These are phyloP conservation scores for Tragelaphus buxtoni DNA, from an alignment of 2,113 vertebrate genomes.

Conservation along the genomic window DNA sequence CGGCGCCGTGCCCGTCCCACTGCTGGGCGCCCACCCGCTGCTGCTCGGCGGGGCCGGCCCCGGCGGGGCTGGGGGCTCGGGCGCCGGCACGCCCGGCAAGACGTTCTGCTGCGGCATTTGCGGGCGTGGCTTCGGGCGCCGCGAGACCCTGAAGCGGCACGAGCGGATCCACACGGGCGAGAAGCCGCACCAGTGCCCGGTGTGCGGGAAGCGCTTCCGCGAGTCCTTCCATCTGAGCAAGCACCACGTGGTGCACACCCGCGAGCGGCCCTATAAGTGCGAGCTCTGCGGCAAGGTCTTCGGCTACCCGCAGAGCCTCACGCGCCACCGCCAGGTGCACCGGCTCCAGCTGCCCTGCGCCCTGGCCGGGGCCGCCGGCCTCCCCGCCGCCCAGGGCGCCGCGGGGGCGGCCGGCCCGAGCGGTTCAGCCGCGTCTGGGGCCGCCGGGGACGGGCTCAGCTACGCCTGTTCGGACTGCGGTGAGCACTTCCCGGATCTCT, in stretches of 20 bases:
- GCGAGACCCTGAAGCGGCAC: slow-evolving; percentile 91
- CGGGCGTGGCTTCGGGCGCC: slow-evolving; percentile 87
- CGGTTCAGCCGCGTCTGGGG: slow-evolving; percentile 54
- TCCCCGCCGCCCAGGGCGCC: slow-evolving; percentile 76
- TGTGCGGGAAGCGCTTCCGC: slow-evolving; percentile 92
- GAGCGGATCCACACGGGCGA: slow-evolving; percentile 90
- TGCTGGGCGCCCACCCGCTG: slow-evolving; percentile 60
- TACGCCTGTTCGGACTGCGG: slow-evolving; percentile 80
- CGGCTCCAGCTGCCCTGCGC: slow-evolving; percentile 85
- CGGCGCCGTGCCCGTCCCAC: slow-evolving; percentile 48
- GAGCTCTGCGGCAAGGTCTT: slow-evolving; percentile 94
- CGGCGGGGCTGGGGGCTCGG: slow-evolving; percentile 13
- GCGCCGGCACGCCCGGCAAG: slow-evolving; percentile 71
- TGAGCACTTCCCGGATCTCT: slow-evolving; percentile 79
- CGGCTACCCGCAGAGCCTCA: slow-evolving; percentile 93
- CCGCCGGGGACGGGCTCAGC: slow-evolving; percentile 72
- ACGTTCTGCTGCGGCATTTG: slow-evolving; percentile 89
- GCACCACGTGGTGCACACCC: slow-evolving; percentile 94
- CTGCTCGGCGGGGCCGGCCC: slow-evolving; percentile 47
- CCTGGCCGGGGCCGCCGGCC: slow-evolving; percentile 71
- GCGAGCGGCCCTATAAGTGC: slow-evolving; percentile 93
- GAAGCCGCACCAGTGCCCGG: slow-evolving; percentile 90
- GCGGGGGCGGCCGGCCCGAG: slow-evolving; percentile 60
- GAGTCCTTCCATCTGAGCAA: slow-evolving; percentile 93
- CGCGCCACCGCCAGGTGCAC: slow-evolving; percentile 91